Evolutionary conservation across 2,797 vertebrate species (phyloP).

Genomic region (Steatocranus sp.): DNA sequence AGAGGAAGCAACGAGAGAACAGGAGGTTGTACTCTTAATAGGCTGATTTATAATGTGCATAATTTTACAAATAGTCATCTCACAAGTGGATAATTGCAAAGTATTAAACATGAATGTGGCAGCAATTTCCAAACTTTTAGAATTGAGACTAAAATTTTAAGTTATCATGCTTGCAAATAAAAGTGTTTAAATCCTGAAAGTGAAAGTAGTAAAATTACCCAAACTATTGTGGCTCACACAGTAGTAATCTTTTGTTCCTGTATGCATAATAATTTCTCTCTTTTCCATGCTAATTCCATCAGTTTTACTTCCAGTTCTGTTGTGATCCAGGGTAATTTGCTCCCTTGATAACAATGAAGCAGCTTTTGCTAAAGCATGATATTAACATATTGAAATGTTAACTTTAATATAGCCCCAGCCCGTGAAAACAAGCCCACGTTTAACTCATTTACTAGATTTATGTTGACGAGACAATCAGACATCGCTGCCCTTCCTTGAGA

Average conservation of each 20-base stretch:
- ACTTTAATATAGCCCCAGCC: background rate
- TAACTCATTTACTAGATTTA: background rate
- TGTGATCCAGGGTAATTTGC: background rate
- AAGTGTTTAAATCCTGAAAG: background rate
- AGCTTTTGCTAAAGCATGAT: background rate
- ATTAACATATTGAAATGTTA: background rate
- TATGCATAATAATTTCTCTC: background rate
- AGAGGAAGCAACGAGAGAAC: background rate
- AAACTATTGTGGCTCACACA: background rate
- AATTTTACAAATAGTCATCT: background rate
- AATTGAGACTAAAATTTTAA: background rate
- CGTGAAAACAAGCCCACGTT: background rate
- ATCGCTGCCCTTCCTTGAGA: background rate
- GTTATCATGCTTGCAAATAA: background rate
- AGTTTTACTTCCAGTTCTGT: background rate
- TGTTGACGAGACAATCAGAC: slow-evolving; percentile 14
- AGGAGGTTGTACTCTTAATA: background rate
- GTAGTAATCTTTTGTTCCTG: background rate
- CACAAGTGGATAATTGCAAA: background rate
- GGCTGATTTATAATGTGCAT: slow-evolving; percentile 25
- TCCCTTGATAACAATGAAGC: background rate
- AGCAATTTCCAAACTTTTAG: background rate
- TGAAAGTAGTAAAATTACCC: background rate
- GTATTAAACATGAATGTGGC: background rate
- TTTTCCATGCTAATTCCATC: background rate